Percentiles rank a stretch among this genome's conserved stretches.
Evolutionary conservation across 2,888 invertebrate species (phyloP).

Genomic region (Dyspetes luteomarginatus): DNA sequence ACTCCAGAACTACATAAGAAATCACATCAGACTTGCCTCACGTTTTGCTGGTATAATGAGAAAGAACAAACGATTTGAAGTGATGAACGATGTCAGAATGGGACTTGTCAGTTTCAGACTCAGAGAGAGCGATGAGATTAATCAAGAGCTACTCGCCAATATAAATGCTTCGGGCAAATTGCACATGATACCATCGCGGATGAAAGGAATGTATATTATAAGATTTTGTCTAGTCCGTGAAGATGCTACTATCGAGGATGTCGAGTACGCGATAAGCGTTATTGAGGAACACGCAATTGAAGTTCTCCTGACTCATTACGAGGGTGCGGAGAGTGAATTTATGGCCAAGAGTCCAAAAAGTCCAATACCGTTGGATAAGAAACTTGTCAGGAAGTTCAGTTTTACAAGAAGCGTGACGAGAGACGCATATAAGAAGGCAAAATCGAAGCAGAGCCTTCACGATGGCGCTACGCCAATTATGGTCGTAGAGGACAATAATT

Average conservation of each 20-base stretch:
- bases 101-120: slow-evolving; percentile 92
- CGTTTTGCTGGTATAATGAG: slow-evolving; percentile 89
- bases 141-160: slow-evolving; percentile 90
- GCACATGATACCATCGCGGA: slow-evolving; percentile 93
- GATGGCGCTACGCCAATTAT: slow-evolving; percentile 86
- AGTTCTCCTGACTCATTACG: slow-evolving; percentile 83
- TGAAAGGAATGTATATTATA: slow-evolving; percentile 90
- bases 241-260: slow-evolving; percentile 89
- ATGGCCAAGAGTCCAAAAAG: slow-evolving; percentile 81
- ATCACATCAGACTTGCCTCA: slow-evolving; percentile 91
- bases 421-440: slow-evolving; percentile 84
- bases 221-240: slow-evolving; percentile 93
- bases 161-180: slow-evolving; percentile 93
- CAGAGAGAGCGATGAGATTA: slow-evolving; percentile 88
- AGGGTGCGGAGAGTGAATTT: slow-evolving; percentile 82
- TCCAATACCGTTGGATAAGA: slow-evolving; percentile 84
- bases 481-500: slow-evolving; percentile 83
- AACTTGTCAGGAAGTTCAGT: slow-evolving; percentile 85
- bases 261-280: slow-evolving; percentile 87
- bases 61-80: slow-evolving; percentile 89
- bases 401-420: slow-evolving; percentile 86
- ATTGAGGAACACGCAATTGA: slow-evolving; percentile 87
- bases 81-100: slow-evolving; percentile 89
- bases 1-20: slow-evolving; percentile 92
- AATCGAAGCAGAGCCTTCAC: slow-evolving; percentile 84